Evolutionary conservation across 2,113 vertebrate genomes (phyloP), one percentile per base, ranked within the genome.

Genomic region (Macroglossus sobrinus): DNA sequence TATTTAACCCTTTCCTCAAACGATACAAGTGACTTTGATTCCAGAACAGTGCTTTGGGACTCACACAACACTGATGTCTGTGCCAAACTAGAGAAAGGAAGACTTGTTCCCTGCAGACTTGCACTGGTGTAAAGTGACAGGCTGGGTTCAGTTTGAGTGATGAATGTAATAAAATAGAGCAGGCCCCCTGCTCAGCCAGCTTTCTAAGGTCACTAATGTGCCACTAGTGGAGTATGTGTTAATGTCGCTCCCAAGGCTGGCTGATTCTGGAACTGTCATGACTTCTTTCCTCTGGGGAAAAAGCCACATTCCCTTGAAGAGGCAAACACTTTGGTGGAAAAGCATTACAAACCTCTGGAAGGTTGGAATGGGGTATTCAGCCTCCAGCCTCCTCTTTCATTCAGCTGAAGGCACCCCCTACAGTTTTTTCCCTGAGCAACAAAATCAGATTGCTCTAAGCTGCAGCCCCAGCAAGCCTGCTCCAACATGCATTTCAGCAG

Each of bases 1-100:
- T 94, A 78, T 68, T 97, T 97, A 96, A 97, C 92, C 75, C 85
- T 93, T 97, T 79, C 72, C 33, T 96, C 12, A 24, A 82, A 45
- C 7, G 15, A 35, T 75, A 12, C 33, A n/a, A 90, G 85, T 15
- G 19, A 81, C 81, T 81, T 68, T 19, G 8, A 59, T 47, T 81
- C 89, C 13, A 87, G 66, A 97, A 55, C 24, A 45, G 28, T 40
- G 24, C 47, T 96, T 64, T 55, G 53, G 30, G 59, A 61, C 47
- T 87, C 64, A 45, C 69, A 80, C 5, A 33, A 22, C 26, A 7
- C 22, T 8, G 84, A 19, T 40, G 21, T 76, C 30, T 84, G 66
- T 88, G 30, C 68, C 63, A 61, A 92, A 94, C 35, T 0, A 13
- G 47, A 76, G 82, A 92, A 74, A 76, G 21, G n/a, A 66, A 87